Percentiles rank a stretch among this genome's conserved stretches.
Conservation (phyloP, 23 tunicate genomes). For the Corella eumyota region DNA sequence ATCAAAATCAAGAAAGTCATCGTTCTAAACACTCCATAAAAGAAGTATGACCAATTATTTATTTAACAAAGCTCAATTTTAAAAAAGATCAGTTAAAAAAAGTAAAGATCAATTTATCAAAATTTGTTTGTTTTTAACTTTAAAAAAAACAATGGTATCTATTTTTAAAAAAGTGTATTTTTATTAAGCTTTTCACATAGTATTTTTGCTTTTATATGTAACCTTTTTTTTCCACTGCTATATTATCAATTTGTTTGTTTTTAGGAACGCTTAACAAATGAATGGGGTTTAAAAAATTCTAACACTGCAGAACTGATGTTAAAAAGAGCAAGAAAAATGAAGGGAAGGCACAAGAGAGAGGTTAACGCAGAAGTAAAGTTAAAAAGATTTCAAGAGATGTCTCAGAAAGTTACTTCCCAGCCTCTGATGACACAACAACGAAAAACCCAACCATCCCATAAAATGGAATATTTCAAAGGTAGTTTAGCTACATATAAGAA, state of each 20-base stretch:
- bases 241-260: not conserved
- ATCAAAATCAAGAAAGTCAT: too few relatives aligned
- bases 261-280: constrained; percentile 51
- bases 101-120: too few relatives aligned
- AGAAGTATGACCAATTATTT: too few relatives aligned
- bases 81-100: too few relatives aligned
- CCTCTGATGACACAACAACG: constrained; percentile 2
- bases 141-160: too few relatives aligned
- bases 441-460: constrained; percentile 18
- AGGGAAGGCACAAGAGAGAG: constrained; percentile 43
- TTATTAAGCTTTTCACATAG: too few relatives aligned
- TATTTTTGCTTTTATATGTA: not conserved
- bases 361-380: constrained; percentile 54
- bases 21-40: too few relatives aligned
- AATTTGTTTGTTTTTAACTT: too few relatives aligned
- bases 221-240: too few relatives aligned
- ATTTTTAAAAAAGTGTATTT: too few relatives aligned
- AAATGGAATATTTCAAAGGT: constrained; percentile 65
- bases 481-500: not conserved
- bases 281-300: constrained; percentile 54
- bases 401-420: too few relatives aligned
- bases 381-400: constrained; percentile 40
- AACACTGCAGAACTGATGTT: constrained; percentile 51
- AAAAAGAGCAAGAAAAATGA: constrained; percentile 59
- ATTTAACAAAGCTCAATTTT: not conserved